These are phyloP conservation scores for Lophotis ruficrista DNA, from an alignment of 2,113 vertebrate species.

Conservation along the genomic window DNA sequence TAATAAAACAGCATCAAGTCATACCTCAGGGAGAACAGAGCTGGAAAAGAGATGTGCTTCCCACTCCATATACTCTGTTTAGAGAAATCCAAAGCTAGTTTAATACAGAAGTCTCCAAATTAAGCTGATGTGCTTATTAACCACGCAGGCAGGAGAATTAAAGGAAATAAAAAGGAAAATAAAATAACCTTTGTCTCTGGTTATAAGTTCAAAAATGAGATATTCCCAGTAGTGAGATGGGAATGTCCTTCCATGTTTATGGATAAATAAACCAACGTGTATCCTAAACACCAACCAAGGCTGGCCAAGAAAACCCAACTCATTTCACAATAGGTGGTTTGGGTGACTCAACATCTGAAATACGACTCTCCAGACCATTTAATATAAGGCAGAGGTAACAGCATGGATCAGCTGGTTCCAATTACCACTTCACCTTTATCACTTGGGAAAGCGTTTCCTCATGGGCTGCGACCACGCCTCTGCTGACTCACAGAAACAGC, in stretches of 20 bases:
- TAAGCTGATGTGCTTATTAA: neutral
- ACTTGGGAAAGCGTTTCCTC: neutral
- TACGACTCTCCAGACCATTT: neutral
- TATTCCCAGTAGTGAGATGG: neutral
- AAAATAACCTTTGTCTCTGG: neutral
- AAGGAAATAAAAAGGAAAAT: too few species aligned
- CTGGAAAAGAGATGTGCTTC: neutral
- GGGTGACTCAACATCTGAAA: neutral
- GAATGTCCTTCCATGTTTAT: accelerated
- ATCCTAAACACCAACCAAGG: neutral
- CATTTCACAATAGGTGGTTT: neutral
- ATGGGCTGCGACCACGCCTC: neutral
- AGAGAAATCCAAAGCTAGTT: neutral
- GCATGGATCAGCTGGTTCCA: neutral
- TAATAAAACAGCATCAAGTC: neutral
- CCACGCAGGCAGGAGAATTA: neutral
- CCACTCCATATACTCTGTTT: neutral
- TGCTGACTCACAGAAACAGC: neutral
- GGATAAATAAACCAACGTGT: neutral
- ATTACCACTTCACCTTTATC: constrained; percentile 4
- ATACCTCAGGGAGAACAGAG: neutral
- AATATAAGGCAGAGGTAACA: neutral
- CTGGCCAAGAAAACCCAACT: neutral
- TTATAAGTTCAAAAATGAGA: neutral
- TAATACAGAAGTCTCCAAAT: neutral